Conservation (phyloP, 2,797 vertebrate genomes). For the Sebastes hopkinsi region DNA sequence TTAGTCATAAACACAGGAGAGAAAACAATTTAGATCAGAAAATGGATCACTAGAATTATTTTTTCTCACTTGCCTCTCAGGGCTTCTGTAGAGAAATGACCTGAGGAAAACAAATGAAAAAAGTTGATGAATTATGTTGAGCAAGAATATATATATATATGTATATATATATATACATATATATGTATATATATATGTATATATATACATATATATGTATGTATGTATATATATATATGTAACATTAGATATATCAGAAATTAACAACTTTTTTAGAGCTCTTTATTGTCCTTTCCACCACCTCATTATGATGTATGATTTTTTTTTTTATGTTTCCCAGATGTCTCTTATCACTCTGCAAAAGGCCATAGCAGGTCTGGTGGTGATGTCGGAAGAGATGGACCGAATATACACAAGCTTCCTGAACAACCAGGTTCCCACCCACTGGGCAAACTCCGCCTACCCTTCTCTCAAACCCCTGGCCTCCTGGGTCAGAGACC, state of each 20-base stretch:
- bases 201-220: neutral
- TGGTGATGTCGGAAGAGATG: conserved; percentile 89
- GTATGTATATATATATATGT: neutral
- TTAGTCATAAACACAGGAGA: neutral
- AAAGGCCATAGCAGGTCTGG: conserved; percentile 84
- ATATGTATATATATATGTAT: no score
- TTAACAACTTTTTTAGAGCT: neutral
- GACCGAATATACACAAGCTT: conserved; percentile 86
- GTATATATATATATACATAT: neutral
- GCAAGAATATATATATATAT: no score
- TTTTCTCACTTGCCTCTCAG: neutral
- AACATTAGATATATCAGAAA: neutral
- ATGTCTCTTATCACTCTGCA: conserved; percentile 79
- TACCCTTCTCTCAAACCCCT: conserved; percentile 86
- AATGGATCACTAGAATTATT: neutral
- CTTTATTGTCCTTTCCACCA: neutral
- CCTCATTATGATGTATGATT: neutral
- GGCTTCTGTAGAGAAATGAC: neutral
- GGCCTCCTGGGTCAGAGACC: conserved; percentile 84
- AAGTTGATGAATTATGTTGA: neutral
- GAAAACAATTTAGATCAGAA: neutral
- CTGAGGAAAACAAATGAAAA: neutral
- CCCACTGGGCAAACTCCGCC: conserved; percentile 75
- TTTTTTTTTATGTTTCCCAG: conserved; percentile 55
- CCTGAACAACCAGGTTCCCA: conserved; percentile 85